A percentile compares a stretch with the other conserved stretches of the same genome.
These are phyloP conservation scores for Sylvilagus bachmani DNA, from an alignment of 2,113 vertebrate species.

Conservation along the genomic window DNA sequence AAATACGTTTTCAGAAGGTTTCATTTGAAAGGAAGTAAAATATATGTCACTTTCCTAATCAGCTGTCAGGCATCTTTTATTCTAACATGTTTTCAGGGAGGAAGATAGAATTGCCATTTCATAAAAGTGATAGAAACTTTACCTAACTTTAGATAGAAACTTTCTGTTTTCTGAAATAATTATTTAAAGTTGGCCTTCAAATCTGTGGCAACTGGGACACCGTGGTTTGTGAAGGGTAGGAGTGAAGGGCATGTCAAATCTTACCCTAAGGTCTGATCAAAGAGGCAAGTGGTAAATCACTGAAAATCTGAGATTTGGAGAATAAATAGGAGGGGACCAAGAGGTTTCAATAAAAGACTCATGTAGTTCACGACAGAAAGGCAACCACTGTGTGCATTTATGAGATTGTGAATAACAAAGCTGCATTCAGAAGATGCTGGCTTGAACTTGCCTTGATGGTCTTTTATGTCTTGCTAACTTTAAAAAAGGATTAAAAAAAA, in stretches of 20 bases:
- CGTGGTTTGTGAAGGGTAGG: constrained; percentile 45
- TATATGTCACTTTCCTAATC: constrained; percentile 82
- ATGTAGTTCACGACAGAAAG: not conserved
- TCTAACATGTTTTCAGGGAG: constrained; percentile 74
- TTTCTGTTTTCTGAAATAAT: constrained; percentile 64
- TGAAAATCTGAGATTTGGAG: constrained; percentile 1
- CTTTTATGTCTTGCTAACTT: not conserved
- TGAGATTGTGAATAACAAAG: not conserved
- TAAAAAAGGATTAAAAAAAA: constrained; percentile 27
- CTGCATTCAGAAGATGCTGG: not conserved
- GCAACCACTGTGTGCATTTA: not conserved
- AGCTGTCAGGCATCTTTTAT: constrained; percentile 80
- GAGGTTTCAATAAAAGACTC: not conserved
- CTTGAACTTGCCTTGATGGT: not conserved
- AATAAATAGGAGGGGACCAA: not conserved
- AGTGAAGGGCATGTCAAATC: constrained; percentile 32
- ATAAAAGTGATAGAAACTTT: constrained; percentile 73
- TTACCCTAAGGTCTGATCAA: constrained; percentile 12
- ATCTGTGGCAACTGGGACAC: not conserved
- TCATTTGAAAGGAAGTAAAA: constrained; percentile 80
- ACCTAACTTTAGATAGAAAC: not conserved
- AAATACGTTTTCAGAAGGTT: constrained; percentile 76
- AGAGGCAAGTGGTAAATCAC: not conserved
- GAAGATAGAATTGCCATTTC: constrained; percentile 75
- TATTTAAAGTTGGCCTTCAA: constrained; percentile 64